These are phyloP conservation scores for Sminthurides aquaticus DNA, from an alignment of 2,888 invertebrate genomes.

Conservation along the genomic window DNA sequence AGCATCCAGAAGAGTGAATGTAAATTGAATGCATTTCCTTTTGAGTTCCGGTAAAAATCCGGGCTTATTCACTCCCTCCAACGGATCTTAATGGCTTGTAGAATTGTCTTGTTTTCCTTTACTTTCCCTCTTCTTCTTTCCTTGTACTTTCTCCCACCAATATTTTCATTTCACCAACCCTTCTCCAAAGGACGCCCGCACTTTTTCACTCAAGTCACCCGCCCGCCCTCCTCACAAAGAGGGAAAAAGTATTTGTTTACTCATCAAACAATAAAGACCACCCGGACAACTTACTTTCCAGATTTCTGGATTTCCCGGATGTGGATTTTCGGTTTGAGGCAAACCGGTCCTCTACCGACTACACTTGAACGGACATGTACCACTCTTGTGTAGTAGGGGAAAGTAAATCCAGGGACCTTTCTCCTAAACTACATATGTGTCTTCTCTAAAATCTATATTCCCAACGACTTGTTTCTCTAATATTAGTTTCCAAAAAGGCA, in stretches of 20 bases:
- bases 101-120: background rate
- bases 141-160: background rate
- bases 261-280: conserved; percentile 9
- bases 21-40: conserved; percentile 23
- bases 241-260: conserved; percentile 6
- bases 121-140: conserved; percentile 1
- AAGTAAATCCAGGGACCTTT: no score
- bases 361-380: no score
- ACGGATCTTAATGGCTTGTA: background rate
- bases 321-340: background rate
- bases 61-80: conserved; percentile 1
- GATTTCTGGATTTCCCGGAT: background rate
- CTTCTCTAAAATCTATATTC: no score
- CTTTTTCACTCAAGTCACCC: no score
- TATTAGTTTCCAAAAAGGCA: no score
- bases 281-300: background rate
- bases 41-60: conserved; percentile 8
- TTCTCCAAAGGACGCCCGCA: background rate
- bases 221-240: no score
- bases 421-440: no score
- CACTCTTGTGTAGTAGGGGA: background rate
- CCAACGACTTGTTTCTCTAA: no score
- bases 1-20: conserved; percentile 1
- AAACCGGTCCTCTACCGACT: background rate
- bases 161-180: background rate